These are phyloP conservation scores for Coilia nasus DNA, from an alignment of 2,797 vertebrate genomes.

Conservation along the genomic window DNA sequence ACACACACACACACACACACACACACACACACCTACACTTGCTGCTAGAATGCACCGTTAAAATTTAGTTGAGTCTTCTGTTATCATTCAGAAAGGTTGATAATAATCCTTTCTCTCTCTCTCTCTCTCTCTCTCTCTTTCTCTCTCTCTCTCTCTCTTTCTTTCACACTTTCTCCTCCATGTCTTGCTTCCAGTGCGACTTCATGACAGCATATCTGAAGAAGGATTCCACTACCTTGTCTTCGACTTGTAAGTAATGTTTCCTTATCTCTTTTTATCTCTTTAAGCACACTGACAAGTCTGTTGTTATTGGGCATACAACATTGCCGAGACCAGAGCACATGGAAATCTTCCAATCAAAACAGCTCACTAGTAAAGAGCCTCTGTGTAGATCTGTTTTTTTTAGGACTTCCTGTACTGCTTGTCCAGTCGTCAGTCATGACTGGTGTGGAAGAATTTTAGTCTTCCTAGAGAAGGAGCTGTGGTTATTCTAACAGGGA, in stretches of 20 bases:
- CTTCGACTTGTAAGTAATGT: constrained; percentile 91
- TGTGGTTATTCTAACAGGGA: neutral
- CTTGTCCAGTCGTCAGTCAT: too few species aligned
- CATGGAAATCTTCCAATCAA: neutral
- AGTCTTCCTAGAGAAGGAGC: neutral
- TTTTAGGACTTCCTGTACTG: too few species aligned
- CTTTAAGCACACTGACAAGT: neutral
- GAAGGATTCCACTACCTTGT: constrained; percentile 98
- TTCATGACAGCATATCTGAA: constrained; percentile 92
- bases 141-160: neutral
- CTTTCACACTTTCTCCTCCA: neutral
- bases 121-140: too few species aligned
- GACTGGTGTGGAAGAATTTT: too few species aligned
- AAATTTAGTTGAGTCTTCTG: too few species aligned
- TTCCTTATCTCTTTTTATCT: neutral
- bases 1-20: too few species aligned
- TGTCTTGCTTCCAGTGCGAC: constrained; percentile 73
- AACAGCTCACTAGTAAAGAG: neutral
- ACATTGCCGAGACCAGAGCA: neutral
- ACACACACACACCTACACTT: too few species aligned
- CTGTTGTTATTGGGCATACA: neutral
- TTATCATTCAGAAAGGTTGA: too few species aligned
- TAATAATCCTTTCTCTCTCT: too few species aligned
- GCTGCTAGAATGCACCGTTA: too few species aligned
- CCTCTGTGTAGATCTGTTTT: neutral